Percentiles rank a stretch among this genome's conserved stretches.
phyloP scores from a whole-genome alignment of 2,888 invertebrate species.

The Nudaria mundana region DNA sequence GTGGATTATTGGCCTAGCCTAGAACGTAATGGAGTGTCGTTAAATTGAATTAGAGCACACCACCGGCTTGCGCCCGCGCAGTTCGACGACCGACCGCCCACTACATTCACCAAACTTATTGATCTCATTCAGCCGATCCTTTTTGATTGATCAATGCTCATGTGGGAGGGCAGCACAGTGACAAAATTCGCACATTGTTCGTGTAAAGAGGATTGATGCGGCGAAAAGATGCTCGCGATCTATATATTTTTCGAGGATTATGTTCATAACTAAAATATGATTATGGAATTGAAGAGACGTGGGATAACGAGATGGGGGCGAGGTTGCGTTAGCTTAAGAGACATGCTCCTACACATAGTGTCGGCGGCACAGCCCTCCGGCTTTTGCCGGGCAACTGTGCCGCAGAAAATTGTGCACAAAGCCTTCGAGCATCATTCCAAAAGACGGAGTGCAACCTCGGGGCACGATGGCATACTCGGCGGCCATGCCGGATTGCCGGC shows the following conservation, averaged over 20 bases:
- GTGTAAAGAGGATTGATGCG: conserved; percentile 8
- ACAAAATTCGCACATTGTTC: conserved; percentile 23
- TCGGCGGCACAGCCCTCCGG: too few relatives aligned
- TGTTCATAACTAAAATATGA: conserved; percentile 35
- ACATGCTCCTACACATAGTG: conserved; percentile 25
- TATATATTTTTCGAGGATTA: conserved; percentile 30
- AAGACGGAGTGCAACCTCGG: too few relatives aligned
- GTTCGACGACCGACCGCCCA: conserved; percentile 80
- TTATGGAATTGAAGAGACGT: conserved; percentile 38
- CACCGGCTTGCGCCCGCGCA: conserved; percentile 74
- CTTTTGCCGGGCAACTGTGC: too few relatives aligned
- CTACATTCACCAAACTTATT: conserved; percentile 66
- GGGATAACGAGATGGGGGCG: conserved; percentile 43
- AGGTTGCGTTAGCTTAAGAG: conserved; percentile 33
- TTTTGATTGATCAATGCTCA: conserved; percentile 66
- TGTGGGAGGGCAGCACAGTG: conserved; percentile 59
- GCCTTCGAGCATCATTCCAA: too few relatives aligned
- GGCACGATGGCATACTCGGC: too few relatives aligned
- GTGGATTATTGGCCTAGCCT: conserved; percentile 47
- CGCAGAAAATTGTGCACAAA: too few relatives aligned
- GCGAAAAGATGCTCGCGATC: conserved; percentile 20
- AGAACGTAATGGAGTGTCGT: conserved; percentile 68
- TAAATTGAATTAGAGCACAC: conserved; percentile 77
- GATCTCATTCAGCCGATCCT: conserved; percentile 75
- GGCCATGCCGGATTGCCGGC: too few relatives aligned